A percentile compares a stretch with the other conserved stretches of the same genome.
These are phyloP conservation scores for Capitella teleta DNA, from an alignment of 1,140 invertebrate species.

Conservation along the genomic window DNA sequence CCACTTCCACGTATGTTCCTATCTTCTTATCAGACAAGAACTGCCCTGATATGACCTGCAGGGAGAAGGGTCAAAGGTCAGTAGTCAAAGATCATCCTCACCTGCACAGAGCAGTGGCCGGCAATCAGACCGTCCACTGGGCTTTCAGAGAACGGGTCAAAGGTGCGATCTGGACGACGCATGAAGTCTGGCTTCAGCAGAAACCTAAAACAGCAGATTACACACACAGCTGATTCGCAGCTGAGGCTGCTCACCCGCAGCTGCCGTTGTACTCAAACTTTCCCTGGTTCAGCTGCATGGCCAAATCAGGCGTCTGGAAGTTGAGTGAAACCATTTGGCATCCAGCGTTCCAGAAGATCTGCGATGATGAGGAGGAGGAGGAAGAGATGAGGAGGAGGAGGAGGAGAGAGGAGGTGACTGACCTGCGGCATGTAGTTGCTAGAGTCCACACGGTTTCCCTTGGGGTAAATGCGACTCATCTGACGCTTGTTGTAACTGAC, in stretches of 20 bases:
- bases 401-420: slow-evolving; percentile 17
- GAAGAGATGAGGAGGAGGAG: too few relatives aligned
- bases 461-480: slow-evolving; percentile 95
- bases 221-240: not conserved
- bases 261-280: slow-evolving; percentile 99
- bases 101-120: slow-evolving; percentile 92
- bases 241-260: slow-evolving; percentile 55
- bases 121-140: slow-evolving; percentile 99
- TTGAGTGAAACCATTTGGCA: slow-evolving; percentile 99
- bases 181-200: slow-evolving; percentile 98
- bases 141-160: slow-evolving; percentile 98
- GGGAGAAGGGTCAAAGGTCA: slow-evolving; percentile 7
- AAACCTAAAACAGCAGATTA: slow-evolving; percentile 62
- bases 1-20: slow-evolving; percentile 98
- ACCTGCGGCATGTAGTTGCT: slow-evolving; percentile 99
- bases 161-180: slow-evolving; percentile 85
- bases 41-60: slow-evolving; percentile 92
- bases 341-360: slow-evolving; percentile 97
- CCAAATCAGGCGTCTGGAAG: slow-evolving; percentile 97
- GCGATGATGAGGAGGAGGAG: not conserved
- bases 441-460: slow-evolving; percentile 94
- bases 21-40: slow-evolving; percentile 99
- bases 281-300: slow-evolving; percentile 99
- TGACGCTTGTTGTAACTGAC: slow-evolving; percentile 97
- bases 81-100: slow-evolving; percentile 31